Evolutionary conservation across 2,797 vertebrate species (phyloP).

Genomic region (Chloroceryle inda): DNA sequence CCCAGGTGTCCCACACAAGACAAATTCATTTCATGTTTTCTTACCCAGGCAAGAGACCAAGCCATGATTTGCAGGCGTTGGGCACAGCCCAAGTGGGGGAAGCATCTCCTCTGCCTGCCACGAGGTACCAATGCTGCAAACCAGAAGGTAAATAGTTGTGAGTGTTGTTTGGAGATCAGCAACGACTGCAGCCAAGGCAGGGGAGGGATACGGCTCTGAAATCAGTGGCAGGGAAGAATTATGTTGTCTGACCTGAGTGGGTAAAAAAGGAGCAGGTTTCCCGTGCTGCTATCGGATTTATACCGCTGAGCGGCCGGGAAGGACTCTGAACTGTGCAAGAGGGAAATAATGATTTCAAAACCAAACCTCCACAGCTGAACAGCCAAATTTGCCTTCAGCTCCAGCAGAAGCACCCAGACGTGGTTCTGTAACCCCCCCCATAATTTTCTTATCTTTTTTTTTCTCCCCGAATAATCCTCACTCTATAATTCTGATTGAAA

Average conservation of each 20-base stretch:
- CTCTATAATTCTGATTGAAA: not conserved
- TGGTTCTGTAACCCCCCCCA: not conserved
- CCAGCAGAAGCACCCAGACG: not conserved
- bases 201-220: not conserved
- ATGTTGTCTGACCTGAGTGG: not conserved
- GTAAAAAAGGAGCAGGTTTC: not conserved
- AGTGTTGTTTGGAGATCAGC: not conserved
- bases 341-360: not conserved
- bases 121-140: rapidly evolving
- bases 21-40: not conserved
- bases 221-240: not conserved
- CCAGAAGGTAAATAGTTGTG: not conserved
- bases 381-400: not conserved
- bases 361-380: not conserved
- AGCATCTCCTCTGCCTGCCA: not conserved
- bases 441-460: not conserved
- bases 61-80: not conserved
- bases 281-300: not conserved
- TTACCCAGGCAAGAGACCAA: not conserved
- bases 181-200: not conserved
- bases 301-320: not conserved
- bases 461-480: not conserved
- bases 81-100: not conserved
- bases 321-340: not conserved
- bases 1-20: not conserved